Conservation (phyloP, 1,140 invertebrate genomes). For the Eriosoma lanigerum region DNA sequence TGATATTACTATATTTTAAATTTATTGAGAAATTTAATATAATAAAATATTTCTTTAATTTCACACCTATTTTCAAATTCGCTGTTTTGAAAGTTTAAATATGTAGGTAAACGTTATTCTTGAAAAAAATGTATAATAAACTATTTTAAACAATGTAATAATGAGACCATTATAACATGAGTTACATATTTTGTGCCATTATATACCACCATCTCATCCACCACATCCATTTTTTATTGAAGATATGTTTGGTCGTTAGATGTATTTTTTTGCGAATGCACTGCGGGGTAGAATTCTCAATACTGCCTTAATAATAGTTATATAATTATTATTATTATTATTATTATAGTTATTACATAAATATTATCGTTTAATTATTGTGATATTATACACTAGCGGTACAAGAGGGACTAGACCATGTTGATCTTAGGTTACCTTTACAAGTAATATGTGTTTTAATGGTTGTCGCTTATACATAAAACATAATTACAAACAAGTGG, state of each 20-base stretch:
- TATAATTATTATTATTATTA: constrained; percentile 8
- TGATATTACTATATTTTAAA: neutral
- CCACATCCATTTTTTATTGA: no score
- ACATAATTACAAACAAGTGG: neutral
- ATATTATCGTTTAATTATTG: neutral
- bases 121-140: no score
- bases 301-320: neutral
- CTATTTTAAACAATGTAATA: no score
- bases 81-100: no score
- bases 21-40: neutral
- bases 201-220: no score
- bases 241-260: no score
- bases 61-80: neutral
- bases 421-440: constrained; percentile 24
- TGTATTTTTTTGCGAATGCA: no score
- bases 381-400: neutral
- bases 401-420: constrained; percentile 24
- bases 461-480: neutral
- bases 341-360: neutral
- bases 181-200: no score
- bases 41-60: neutral
- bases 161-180: no score
- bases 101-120: no score
- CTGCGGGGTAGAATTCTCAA: no score
- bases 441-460: neutral